phyloP scores from a whole-genome alignment of 1,140 invertebrate genomes.

The Drosophila sulfurigaster region DNA sequence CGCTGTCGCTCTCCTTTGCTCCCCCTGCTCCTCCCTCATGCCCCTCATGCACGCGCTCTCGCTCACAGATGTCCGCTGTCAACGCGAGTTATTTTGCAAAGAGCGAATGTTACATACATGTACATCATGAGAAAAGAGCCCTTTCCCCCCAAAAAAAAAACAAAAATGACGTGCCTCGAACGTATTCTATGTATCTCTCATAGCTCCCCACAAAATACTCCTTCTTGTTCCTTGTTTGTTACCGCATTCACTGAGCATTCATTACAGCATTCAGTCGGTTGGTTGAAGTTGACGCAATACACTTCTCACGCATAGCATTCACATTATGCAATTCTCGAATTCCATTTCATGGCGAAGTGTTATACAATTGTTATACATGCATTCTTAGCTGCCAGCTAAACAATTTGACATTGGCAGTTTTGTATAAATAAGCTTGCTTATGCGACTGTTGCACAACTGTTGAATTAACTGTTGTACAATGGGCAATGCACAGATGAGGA shows the following conservation, averaged over 20 bases:
- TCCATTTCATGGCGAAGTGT: background rate
- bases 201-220: no score
- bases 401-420: no score
- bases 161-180: constrained; percentile 5
- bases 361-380: constrained; percentile 19
- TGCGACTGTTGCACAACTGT: background rate
- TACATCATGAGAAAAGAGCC: constrained; percentile 12
- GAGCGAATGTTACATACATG: constrained; percentile 21
- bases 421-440: no score
- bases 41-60: background rate
- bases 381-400: no score
- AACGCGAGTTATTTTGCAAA: constrained; percentile 7
- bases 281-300: constrained; percentile 1
- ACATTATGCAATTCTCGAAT: background rate
- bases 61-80: constrained; percentile 5
- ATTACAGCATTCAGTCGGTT: constrained; percentile 4
- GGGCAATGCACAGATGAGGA: no score
- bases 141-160: background rate
- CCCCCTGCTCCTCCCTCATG: no score
- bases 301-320: constrained; percentile 25
- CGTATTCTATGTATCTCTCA: background rate
- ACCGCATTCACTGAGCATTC: constrained; percentile 4
- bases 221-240: background rate
- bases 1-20: no score
- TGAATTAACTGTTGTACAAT: background rate